These are phyloP conservation scores for Tenthredo scrophulariae DNA, from an alignment of 2,888 invertebrate genomes.

Conservation along the genomic window DNA sequence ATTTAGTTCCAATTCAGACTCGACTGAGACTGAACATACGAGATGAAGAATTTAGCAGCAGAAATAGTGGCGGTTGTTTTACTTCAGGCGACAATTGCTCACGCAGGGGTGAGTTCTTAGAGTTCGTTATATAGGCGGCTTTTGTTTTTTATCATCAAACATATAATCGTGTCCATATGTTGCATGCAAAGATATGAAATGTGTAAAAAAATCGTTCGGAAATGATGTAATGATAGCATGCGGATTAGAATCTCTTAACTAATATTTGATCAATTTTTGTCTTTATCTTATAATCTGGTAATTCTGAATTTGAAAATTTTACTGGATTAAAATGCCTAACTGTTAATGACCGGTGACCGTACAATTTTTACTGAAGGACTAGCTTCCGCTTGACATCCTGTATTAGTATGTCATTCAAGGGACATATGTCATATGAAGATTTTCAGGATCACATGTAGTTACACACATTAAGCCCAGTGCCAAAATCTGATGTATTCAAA, in stretches of 20 bases:
- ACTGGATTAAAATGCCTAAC: not conserved
- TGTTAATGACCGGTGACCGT: not conserved
- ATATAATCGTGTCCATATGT: not conserved
- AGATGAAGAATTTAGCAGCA: slow-evolving; percentile 63
- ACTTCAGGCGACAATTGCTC: slow-evolving; percentile 62
- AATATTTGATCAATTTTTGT: not conserved
- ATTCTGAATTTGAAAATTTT: not conserved
- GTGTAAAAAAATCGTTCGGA: not conserved
- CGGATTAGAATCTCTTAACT: not conserved
- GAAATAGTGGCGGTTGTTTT: slow-evolving; percentile 60
- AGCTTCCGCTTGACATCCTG: too few relatives aligned
- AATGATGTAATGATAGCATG: not conserved
- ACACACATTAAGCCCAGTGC: not conserved
- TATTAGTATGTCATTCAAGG: too few relatives aligned
- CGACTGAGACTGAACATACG: slow-evolving; percentile 14
- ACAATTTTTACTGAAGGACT: not conserved
- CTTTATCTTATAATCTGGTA: not conserved
- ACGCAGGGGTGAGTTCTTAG: slow-evolving; percentile 66
- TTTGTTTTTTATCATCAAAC: not conserved
- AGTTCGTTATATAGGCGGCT: not conserved
- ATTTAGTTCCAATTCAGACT: not conserved
- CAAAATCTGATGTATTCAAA: not conserved
- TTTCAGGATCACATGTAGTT: too few relatives aligned
- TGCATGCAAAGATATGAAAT: not conserved
- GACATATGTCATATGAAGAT: too few relatives aligned